Percentiles rank a stretch among this genome's conserved stretches.
phyloP scores from a whole-genome alignment of 2,113 vertebrate genomes.

The Gymnorhina tibicen region DNA sequence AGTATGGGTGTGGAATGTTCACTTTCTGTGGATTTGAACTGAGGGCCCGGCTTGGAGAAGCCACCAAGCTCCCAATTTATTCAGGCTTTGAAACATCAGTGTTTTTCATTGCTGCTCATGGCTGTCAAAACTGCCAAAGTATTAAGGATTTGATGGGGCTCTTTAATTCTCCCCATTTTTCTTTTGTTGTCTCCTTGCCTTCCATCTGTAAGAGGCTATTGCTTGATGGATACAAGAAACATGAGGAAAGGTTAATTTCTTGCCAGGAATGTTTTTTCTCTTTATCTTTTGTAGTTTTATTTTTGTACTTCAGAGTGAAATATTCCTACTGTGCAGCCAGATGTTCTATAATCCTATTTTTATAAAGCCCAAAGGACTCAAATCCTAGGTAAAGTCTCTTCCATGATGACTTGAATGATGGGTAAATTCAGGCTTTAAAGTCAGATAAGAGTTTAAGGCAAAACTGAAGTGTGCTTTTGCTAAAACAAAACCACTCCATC shows the following conservation, averaged over 20 bases:
- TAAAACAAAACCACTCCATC: neutral
- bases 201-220: conserved; percentile 47
- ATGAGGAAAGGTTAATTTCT: conserved; percentile 73
- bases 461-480: neutral
- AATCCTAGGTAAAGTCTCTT: conserved; percentile 41
- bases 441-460: neutral
- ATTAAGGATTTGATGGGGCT: conserved; percentile 56
- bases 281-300: conserved; percentile 71
- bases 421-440: neutral
- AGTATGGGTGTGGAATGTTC: neutral
- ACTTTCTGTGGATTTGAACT: neutral
- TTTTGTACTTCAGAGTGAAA: conserved; percentile 70
- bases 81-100: neutral
- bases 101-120: conserved; percentile 28
- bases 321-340: conserved; percentile 71
- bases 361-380: conserved; percentile 57
- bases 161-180: conserved; percentile 62
- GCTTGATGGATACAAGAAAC: conserved; percentile 61
- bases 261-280: conserved; percentile 61
- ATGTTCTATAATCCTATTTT: conserved; percentile 73
- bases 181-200: conserved; percentile 55
- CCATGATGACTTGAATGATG: conserved; percentile 30
- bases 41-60: neutral
- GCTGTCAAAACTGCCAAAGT: conserved; percentile 31
- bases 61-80: neutral